Base-by-base conservation (phyloP, 2,797 vertebrate genomes). In the Vireo griseus region DNA sequence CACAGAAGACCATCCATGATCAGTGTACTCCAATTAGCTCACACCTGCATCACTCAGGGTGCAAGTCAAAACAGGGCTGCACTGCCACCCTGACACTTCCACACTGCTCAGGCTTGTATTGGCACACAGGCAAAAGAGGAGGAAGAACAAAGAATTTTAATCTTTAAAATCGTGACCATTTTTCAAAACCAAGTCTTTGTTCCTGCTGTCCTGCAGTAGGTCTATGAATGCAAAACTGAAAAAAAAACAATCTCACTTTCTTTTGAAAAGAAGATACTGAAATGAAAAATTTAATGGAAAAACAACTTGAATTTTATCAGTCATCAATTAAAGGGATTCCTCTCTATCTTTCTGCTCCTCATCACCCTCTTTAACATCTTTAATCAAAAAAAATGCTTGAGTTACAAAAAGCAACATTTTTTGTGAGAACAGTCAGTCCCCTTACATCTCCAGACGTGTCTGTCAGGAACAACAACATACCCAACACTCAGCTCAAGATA, bases 381-480 rank as follows among this genome's bases (percentile, higher is more conserved):
- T 29, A 91, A 86, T 25, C 1, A 35, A 63, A 85, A 86, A 77
- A 77, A 77, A 6, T 0, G 1, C 29, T 50, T 13, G 59, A 87
- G 26, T 68, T 85, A 55, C 57, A 85, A 75, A 80, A 84, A n/a
- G 10, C 9, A 16, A 26, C 10, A 4, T 57, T 67, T 84, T 92
- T 76, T 39, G 45, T n/a, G n/a, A 10, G 61, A 93, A 86, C 42
- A 88, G 76, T 51, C n/a, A 67, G 39, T 75, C 26, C 21, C 47
- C 16, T 13, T 18, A 5, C 58, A 78, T 31, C 66, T 78, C 85
- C 71, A 86, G 89, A 88, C 1, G 5, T 11, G 37, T 67, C 90
- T 73, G 48, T 88, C 61, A 72, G 67, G 47, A 91, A 79, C 62
- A 90, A 59, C 77, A 87, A 59, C 45, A 74, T 74, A 74, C 18